Percentiles rank a stretch among this genome's conserved stretches.
These are phyloP conservation scores for Parambassis ranga DNA, from an alignment of 2,797 vertebrate species.

Conservation along the genomic window DNA sequence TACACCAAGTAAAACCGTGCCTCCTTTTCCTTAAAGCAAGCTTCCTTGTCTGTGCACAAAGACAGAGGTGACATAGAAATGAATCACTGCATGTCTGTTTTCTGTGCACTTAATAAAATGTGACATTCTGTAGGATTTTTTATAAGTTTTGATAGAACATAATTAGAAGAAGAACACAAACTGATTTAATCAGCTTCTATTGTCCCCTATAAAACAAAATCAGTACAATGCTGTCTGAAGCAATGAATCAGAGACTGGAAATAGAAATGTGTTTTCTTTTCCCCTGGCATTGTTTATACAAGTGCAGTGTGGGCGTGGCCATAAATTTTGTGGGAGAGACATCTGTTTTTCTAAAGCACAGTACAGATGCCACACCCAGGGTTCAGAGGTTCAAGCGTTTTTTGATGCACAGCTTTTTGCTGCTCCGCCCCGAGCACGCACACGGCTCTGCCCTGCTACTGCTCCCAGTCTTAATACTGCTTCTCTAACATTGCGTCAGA, in stretches of 20 bases:
- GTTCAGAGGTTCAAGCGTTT: slow-evolving; percentile 69
- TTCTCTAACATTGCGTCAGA: too few relatives aligned
- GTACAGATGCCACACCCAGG: slow-evolving; percentile 71
- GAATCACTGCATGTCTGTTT: background rate
- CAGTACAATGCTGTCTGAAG: background rate
- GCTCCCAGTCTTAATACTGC: slow-evolving; percentile 6
- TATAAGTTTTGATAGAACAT: background rate
- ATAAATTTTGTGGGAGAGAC: slow-evolving; percentile 58
- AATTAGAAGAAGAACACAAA: background rate
- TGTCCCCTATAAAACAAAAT: slow-evolving; percentile 4
- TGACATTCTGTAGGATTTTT: background rate
- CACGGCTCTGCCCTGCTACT: background rate
- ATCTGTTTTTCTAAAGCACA: slow-evolving; percentile 72
- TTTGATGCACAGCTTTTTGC: slow-evolving; percentile 54
- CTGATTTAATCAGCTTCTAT: background rate
- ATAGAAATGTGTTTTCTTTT: slow-evolving; percentile 13
- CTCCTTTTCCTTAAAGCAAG: slow-evolving; percentile 19
- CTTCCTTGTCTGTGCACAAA: slow-evolving; percentile 22
- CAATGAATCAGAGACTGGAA: slow-evolving; percentile 16
- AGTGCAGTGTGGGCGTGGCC: slow-evolving; percentile 61
- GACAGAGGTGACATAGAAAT: slow-evolving; percentile 6
- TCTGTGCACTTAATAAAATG: background rate
- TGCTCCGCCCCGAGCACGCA: slow-evolving; percentile 38
- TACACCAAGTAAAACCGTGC: slow-evolving; percentile 49
- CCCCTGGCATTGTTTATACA: slow-evolving; percentile 59